Percentiles rank a stretch among this genome's conserved stretches.
These are phyloP conservation scores for Globia sparganii DNA, from an alignment of 2,888 invertebrate species.

Conservation along the genomic window DNA sequence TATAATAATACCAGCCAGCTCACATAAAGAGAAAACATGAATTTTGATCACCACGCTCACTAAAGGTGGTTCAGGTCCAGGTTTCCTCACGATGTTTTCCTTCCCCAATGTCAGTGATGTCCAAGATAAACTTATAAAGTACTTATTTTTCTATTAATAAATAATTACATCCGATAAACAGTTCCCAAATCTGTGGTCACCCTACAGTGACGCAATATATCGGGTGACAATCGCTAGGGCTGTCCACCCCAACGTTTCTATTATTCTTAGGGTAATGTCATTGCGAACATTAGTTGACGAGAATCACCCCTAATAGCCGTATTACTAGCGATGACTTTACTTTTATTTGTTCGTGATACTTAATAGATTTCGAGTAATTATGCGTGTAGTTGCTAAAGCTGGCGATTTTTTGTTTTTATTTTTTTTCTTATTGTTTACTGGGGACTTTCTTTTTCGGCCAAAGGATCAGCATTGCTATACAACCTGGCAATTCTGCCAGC, in stretches of 20 bases:
- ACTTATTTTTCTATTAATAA: background rate
- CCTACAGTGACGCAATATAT: conserved; percentile 76
- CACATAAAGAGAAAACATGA: background rate
- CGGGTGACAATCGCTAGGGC: conserved; percentile 81
- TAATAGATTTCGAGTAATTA: conserved; percentile 49
- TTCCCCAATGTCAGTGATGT: background rate
- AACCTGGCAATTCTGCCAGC: background rate
- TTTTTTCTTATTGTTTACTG: conserved; percentile 2
- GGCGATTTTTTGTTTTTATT: conserved; percentile 21
- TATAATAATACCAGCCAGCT: background rate
- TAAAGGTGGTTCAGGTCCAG: background rate
- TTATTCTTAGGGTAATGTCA: conserved; percentile 82
- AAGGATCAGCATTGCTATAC: background rate
- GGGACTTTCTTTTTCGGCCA: background rate
- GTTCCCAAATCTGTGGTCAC: conserved; percentile 65
- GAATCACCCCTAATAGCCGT: conserved; percentile 80
- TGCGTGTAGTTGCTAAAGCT: conserved; percentile 17
- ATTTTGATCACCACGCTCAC: background rate
- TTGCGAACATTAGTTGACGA: conserved; percentile 77
- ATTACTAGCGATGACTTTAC: conserved; percentile 69
- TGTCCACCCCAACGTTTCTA: conserved; percentile 77
- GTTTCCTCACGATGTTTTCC: background rate
- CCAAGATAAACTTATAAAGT: background rate
- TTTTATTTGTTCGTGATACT: conserved; percentile 61
- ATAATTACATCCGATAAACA: background rate